Percentiles rank a stretch among this genome's conserved stretches.
Evolutionary conservation across 1,140 invertebrate species (phyloP).

Genomic region (Drosophila malerkotliana): DNA sequence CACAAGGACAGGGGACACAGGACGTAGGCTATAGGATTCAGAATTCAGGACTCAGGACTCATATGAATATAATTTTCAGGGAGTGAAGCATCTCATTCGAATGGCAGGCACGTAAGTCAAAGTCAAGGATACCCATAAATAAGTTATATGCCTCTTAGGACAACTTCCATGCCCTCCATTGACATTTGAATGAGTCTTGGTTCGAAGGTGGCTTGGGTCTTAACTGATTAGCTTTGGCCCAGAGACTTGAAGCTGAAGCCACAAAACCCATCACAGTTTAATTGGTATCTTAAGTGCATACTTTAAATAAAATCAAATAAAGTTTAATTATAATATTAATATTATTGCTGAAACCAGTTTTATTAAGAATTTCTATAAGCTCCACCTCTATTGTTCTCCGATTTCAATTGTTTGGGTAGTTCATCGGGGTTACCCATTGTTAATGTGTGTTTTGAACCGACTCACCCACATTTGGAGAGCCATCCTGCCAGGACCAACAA

Average conservation of each 20-base stretch:
- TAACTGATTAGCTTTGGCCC: constrained; percentile 34
- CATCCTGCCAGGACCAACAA: constrained; percentile 15
- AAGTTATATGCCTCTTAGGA: constrained; percentile 32
- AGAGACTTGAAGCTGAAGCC: background rate
- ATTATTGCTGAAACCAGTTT: constrained; percentile 6
- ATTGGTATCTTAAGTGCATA: background rate
- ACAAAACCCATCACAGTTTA: background rate
- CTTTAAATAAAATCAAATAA: background rate
- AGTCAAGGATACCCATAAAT: constrained; percentile 53
- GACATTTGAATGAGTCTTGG: background rate
- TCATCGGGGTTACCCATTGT: background rate
- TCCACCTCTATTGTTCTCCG: constrained; percentile 3
- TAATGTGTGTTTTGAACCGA: background rate
- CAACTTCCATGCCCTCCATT: background rate
- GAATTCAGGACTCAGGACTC: constrained; percentile 5
- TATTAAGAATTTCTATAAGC: background rate
- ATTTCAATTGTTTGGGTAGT: constrained; percentile 13
- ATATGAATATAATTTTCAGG: constrained; percentile 46
- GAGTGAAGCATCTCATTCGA: constrained; percentile 29
- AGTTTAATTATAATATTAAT: background rate
- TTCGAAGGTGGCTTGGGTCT: background rate
- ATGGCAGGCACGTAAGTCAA: constrained; percentile 55
- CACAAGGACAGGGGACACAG: constrained; percentile 8
- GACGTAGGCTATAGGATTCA: background rate
- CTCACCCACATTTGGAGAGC: background rate